A percentile compares a stretch with the other conserved stretches of the same genome.
Evolutionary conservation across 2,888 invertebrate species (phyloP).

Genomic region (Chrysotoxum bicinctum): DNA sequence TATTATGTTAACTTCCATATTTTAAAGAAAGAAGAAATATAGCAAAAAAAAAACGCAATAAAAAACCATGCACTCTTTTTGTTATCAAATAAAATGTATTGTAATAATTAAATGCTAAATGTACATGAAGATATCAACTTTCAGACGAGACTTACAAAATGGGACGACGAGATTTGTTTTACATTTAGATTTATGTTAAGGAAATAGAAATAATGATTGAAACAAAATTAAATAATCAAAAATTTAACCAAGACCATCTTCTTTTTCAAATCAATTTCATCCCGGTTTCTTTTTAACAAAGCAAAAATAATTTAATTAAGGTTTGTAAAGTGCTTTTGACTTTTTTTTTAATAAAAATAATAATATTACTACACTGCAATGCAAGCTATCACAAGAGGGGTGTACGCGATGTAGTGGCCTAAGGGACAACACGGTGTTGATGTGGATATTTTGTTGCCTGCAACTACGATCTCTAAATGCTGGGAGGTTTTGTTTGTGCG

Average conservation of each 20-base stretch:
- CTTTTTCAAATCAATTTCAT: background rate
- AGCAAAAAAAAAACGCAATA: conserved; percentile 35
- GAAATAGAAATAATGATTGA: conserved; percentile 12
- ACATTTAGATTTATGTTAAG: conserved; percentile 47
- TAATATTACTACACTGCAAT: conserved; percentile 57
- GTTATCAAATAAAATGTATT: conserved; percentile 56
- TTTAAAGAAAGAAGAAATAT: conserved; percentile 11
- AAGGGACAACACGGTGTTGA: conserved; percentile 17
- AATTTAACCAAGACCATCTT: conserved; percentile 33
- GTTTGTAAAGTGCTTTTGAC: conserved; percentile 52
- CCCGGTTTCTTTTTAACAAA: background rate
- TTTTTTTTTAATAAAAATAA: conserved; percentile 7
- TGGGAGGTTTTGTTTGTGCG: conserved; percentile 40
- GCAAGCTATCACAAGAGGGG: conserved; percentile 68
- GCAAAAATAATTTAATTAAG: conserved; percentile 33
- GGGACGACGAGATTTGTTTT: conserved; percentile 63
- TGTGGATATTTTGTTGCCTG: conserved; percentile 26
- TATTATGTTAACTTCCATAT: conserved; percentile 26
- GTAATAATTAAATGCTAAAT: conserved; percentile 59
- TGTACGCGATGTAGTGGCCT: conserved; percentile 54
- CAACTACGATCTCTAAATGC: conserved; percentile 55
- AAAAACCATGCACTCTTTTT: conserved; percentile 48
- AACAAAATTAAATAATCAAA: conserved; percentile 17
- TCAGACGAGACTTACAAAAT: conserved; percentile 48
- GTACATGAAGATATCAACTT: conserved; percentile 54